Conservation (phyloP, 2,888 invertebrate genomes). For the Athalia circularis region DNA sequence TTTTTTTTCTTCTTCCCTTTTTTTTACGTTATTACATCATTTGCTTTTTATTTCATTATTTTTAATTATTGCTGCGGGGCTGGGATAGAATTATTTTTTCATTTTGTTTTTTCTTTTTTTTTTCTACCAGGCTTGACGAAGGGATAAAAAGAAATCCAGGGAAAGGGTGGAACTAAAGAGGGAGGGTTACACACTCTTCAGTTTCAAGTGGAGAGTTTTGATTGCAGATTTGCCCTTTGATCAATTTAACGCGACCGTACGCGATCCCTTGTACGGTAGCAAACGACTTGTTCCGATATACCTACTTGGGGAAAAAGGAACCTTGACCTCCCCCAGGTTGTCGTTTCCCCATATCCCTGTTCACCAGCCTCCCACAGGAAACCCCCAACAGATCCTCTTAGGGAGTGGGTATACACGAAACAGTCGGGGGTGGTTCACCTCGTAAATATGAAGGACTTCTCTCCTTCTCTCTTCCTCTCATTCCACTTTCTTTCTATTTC, state of each 20-base stretch:
- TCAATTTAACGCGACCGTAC: conserved; percentile 26
- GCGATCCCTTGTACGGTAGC: neutral
- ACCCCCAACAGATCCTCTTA: neutral
- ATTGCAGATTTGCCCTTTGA: conserved; percentile 35
- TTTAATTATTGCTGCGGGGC: neutral
- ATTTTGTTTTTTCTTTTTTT: neutral
- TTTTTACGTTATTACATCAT: too few species aligned
- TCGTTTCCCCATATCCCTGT: neutral
- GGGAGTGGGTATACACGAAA: conserved; percentile 7
- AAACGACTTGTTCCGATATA: conserved; percentile 6
- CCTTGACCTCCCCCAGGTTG: conserved; percentile 32
- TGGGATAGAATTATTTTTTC: neutral
- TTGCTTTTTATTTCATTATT: too few species aligned
- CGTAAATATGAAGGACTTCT: conserved; percentile 22
- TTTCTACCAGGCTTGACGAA: neutral
- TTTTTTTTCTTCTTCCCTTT: too few species aligned
- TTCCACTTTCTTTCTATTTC: neutral
- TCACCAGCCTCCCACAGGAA: neutral
- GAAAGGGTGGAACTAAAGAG: conserved; percentile 13
- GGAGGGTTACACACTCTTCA: neutral
- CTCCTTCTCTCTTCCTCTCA: neutral
- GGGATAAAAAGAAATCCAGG: neutral
- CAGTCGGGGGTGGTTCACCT: conserved; percentile 16
- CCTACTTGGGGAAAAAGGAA: neutral
- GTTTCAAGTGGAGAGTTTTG: conserved; percentile 25